phyloP scores from a whole-genome alignment of 2,797 vertebrate genomes.

The Diceros bicornis region DNA sequence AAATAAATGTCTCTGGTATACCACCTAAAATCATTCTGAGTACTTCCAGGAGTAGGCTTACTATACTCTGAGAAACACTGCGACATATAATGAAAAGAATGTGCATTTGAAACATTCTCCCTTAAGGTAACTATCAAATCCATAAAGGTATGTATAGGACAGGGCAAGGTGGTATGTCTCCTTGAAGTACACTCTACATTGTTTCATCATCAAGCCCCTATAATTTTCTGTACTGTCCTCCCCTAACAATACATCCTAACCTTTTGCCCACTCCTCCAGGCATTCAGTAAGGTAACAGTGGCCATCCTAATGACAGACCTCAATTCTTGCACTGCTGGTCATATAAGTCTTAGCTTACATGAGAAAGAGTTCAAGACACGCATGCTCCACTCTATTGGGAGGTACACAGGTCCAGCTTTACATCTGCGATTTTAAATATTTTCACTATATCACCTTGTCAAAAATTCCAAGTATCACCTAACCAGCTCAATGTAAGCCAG shows the following conservation, averaged over 20 bases:
- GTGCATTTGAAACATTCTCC: not conserved
- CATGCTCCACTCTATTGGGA: not conserved
- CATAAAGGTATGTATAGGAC: not conserved
- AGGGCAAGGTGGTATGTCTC: not conserved
- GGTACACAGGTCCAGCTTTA: not conserved
- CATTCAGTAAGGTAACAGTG: not conserved
- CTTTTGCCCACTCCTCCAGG: not conserved
- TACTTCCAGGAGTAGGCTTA: not conserved
- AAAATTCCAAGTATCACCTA: not conserved
- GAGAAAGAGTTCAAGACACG: not conserved
- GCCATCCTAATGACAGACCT: not conserved
- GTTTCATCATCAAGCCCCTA: not conserved
- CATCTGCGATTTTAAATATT: not conserved
- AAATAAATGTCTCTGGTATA: not conserved
- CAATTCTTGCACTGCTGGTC: not conserved
- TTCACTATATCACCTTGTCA: not conserved
- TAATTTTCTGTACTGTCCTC: not conserved
- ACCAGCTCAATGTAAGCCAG: not conserved
- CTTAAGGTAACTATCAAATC: not conserved
- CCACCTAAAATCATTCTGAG: not conserved
- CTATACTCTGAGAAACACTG: not conserved
- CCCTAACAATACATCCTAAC: not conserved
- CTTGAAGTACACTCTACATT: not conserved
- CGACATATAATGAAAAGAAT: not conserved
- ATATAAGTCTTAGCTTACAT: not conserved